Conservation (phyloP, 2,113 vertebrate species). For the Brachyhypopomus gauderio region DNA sequence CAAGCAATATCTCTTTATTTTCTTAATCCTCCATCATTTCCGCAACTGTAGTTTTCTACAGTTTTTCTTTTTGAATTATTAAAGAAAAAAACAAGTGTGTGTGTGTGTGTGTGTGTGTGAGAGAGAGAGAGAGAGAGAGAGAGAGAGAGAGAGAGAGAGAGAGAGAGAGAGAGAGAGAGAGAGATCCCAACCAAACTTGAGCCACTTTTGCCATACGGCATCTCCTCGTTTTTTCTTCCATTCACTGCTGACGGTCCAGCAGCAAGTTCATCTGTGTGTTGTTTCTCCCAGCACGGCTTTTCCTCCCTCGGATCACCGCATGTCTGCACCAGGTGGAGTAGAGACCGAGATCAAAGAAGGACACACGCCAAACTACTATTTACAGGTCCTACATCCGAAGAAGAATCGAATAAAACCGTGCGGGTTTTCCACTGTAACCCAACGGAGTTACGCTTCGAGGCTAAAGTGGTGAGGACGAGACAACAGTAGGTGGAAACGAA, state of each 20-base stretch:
- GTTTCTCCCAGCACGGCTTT: neutral
- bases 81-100: neutral
- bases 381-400: neutral
- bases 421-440: neutral
- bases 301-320: neutral
- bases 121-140: neutral
- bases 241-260: neutral
- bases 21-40: too few species aligned
- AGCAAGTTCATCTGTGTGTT: too few species aligned
- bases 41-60: too few species aligned
- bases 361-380: neutral
- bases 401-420: neutral
- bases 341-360: neutral
- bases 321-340: neutral
- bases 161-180: slow-evolving; percentile 4
- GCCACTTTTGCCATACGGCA: slow-evolving; percentile 16
- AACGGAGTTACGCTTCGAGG: neutral
- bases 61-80: too few species aligned
- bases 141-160: neutral
- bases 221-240: neutral
- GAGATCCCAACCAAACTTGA: neutral
- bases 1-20: too few species aligned
- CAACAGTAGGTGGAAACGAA: neutral
- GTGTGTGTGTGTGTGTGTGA: neutral
- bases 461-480: neutral